These are phyloP conservation scores for Tachuris rubrigastra DNA, from an alignment of 2,113 vertebrate genomes.

Conservation along the genomic window DNA sequence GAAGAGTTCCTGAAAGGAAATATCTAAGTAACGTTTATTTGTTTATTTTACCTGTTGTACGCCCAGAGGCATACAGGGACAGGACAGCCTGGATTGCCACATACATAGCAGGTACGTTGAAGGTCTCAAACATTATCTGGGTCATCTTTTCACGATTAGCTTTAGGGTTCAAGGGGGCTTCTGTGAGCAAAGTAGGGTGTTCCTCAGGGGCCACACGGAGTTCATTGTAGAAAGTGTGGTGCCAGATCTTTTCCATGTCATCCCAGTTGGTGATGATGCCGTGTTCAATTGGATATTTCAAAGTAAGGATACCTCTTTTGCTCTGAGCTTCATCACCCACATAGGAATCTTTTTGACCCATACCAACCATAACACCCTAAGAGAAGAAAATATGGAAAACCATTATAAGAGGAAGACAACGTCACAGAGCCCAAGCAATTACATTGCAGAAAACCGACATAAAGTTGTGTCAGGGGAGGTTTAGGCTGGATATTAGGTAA, in stretches of 20 bases:
- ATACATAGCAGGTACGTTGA: conserved; percentile 99
- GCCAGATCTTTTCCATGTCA: conserved; percentile 98
- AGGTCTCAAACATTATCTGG: conserved; percentile 99
- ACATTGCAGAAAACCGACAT: neutral
- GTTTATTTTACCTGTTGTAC: conserved; percentile 92
- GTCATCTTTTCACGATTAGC: conserved; percentile 97
- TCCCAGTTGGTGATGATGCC: conserved; percentile 98
- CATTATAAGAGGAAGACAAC: neutral
- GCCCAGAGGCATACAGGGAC: conserved; percentile 96
- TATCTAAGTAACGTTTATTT: neutral
- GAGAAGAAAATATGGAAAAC: conserved; percentile 8
- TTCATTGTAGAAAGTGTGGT: conserved; percentile 94
- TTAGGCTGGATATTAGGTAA: neutral
- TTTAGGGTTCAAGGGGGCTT: conserved; percentile 91
- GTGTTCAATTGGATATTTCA: conserved; percentile 93
- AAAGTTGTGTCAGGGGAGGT: neutral
- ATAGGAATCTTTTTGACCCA: conserved; percentile 95
- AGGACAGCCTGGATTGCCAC: conserved; percentile 99
- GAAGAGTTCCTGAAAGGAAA: neutral
- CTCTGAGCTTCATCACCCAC: conserved; percentile 94
- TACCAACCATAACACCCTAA: conserved; percentile 94
- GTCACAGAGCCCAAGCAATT: neutral
- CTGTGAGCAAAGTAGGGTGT: conserved; percentile 89
- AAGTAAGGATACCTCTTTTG: conserved; percentile 91
- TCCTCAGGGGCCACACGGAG: conserved; percentile 92